Evolutionary conservation across 2,113 vertebrate species (phyloP).

Genomic region (Thryonomys swinderianus): DNA sequence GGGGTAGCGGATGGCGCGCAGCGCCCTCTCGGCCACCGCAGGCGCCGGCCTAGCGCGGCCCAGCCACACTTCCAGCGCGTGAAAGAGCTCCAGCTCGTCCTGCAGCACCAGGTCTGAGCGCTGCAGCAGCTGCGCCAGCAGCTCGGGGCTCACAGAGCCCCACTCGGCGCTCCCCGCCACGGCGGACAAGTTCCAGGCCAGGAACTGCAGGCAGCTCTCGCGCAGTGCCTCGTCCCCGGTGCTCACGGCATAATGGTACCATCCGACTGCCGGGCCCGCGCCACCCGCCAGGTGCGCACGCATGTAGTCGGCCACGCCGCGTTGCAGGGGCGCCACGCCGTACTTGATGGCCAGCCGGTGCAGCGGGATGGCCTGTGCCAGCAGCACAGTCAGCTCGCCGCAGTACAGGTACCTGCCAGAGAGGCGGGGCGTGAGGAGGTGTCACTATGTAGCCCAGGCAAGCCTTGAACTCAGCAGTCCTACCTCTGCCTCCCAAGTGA

Average conservation of each 20-base stretch:
- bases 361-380: conserved; percentile 93
- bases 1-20: conserved; percentile 94
- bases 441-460: too few species aligned
- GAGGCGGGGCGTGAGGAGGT: background rate
- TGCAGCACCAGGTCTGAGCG: conserved; percentile 95
- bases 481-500: too few species aligned
- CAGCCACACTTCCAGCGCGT: conserved; percentile 93
- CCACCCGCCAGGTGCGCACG: conserved; percentile 89
- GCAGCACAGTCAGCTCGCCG: conserved; percentile 91
- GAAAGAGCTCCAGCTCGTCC: conserved; percentile 94
- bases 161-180: conserved; percentile 92
- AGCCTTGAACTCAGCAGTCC: too few species aligned
- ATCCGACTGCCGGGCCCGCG: conserved; percentile 92
- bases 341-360: conserved; percentile 95
- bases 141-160: conserved; percentile 89
- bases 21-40: conserved; percentile 88
- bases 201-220: conserved; percentile 94
- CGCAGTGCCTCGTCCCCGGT: conserved; percentile 88
- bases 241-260: conserved; percentile 94
- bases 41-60: conserved; percentile 86
- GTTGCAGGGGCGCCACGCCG: conserved; percentile 90
- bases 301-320: conserved; percentile 95
- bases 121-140: conserved; percentile 92
- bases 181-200: conserved; percentile 96
- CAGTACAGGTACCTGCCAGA: conserved; percentile 95